Conservation (phyloP, 2,797 vertebrate genomes). For the Gallirallus australis region DNA sequence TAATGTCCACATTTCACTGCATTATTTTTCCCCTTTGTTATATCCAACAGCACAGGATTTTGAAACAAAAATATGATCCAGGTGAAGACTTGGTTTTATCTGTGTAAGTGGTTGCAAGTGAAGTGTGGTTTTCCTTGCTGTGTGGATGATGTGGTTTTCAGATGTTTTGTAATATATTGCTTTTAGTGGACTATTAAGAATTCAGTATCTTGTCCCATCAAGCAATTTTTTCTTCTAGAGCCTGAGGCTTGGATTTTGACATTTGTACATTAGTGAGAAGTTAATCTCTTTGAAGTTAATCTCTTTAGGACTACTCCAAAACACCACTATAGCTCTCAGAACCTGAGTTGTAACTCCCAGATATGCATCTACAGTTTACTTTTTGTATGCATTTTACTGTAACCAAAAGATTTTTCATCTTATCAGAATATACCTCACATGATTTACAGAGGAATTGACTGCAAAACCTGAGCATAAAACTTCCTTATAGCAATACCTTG, state of each 20-base stretch:
- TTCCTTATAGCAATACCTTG: background rate
- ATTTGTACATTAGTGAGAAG: background rate
- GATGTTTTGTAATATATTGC: constrained; percentile 14
- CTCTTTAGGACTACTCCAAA: background rate
- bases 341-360: background rate
- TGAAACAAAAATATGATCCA: constrained; percentile 80
- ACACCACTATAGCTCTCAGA: background rate
- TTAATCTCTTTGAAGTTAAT: background rate
- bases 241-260: background rate
- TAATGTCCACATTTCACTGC: constrained; percentile 51
- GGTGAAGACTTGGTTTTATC: constrained; percentile 82
- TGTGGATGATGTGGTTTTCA: constrained; percentile 61
- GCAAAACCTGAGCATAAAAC: background rate
- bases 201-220: background rate
- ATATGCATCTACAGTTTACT: background rate
- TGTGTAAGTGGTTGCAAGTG: constrained; percentile 81
- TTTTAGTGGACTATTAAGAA: constrained; percentile 24
- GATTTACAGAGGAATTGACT: background rate
- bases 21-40: constrained; percentile 75
- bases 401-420: background rate
- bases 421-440: background rate
- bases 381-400: background rate
- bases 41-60: constrained; percentile 80
- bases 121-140: constrained; percentile 68
- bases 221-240: background rate